Conservation (phyloP, 1,140 invertebrate genomes). For the Lepidurus packardi region DNA sequence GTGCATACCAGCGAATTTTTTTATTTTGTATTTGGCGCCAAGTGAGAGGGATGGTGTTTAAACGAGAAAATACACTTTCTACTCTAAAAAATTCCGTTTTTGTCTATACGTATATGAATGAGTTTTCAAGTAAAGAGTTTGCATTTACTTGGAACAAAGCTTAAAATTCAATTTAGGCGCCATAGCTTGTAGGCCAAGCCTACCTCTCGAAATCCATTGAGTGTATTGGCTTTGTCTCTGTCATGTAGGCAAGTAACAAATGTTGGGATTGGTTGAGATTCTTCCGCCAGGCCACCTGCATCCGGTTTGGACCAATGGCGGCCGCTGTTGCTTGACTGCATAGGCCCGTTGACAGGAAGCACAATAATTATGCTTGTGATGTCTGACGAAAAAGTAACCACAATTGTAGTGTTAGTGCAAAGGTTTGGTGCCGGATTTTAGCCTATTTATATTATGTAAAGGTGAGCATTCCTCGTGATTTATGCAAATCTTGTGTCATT, state of each 20-base stretch:
- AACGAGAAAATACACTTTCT: background rate
- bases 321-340: conserved; percentile 5
- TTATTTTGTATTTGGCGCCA: conserved; percentile 21
- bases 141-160: background rate
- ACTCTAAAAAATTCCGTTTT: too few relatives aligned
- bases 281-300: conserved; percentile 24
- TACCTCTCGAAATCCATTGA: conserved; percentile 6
- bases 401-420: conserved; percentile 22
- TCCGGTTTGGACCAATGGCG: conserved; percentile 23
- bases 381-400: conserved; percentile 29
- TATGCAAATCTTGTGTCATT: background rate
- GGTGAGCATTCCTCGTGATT: background rate
- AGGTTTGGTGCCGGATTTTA: conserved; percentile 21
- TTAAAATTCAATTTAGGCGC: background rate
- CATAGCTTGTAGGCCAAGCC: background rate
- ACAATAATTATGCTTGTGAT: conserved; percentile 32
- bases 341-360: conserved; percentile 28
- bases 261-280: background rate
- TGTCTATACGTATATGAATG: background rate
- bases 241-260: conserved; percentile 25
- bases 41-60: background rate
- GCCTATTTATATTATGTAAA: conserved; percentile 20
- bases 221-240: background rate
- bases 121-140: background rate
- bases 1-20: conserved; percentile 19